Evolutionary conservation across 2,797 vertebrate genomes (phyloP).

Genomic region (Heliangelus exortis): DNA sequence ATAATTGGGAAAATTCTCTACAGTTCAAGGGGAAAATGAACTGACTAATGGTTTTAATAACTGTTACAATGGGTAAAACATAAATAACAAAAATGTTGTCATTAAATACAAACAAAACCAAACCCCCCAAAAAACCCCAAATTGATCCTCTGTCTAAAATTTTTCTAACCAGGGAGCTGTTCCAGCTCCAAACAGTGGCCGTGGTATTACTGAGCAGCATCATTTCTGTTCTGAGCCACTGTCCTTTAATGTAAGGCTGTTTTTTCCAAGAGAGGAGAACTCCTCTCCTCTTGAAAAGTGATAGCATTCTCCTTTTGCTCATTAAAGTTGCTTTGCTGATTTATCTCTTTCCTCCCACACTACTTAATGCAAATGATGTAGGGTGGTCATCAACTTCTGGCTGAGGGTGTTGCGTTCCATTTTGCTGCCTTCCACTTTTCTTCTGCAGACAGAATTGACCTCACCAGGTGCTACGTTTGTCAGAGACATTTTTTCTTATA

Average conservation of each 20-base stretch:
- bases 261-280: not conserved
- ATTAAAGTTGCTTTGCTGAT: not conserved
- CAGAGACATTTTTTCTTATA: slow-evolving; percentile 15
- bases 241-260: not conserved
- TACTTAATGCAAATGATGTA: not conserved
- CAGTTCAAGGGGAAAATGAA: not conserved
- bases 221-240: not conserved
- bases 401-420: slow-evolving; percentile 2
- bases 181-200: not conserved
- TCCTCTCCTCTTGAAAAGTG: not conserved
- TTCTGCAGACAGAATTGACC: slow-evolving; percentile 27
- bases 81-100: not conserved
- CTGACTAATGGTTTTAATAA: not conserved
- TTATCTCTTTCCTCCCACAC: slow-evolving; percentile 5
- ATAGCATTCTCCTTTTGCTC: not conserved
- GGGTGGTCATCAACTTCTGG: not conserved
- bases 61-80: not conserved
- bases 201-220: not conserved
- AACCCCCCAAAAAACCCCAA: not conserved
- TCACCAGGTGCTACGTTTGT: slow-evolving; percentile 22
- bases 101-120: not conserved
- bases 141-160: not conserved
- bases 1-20: not conserved
- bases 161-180: not conserved
- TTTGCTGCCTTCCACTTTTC: slow-evolving; percentile 16